These are phyloP conservation scores for Sepiola atlantica DNA, from an alignment of 2,888 invertebrate genomes.

Conservation along the genomic window DNA sequence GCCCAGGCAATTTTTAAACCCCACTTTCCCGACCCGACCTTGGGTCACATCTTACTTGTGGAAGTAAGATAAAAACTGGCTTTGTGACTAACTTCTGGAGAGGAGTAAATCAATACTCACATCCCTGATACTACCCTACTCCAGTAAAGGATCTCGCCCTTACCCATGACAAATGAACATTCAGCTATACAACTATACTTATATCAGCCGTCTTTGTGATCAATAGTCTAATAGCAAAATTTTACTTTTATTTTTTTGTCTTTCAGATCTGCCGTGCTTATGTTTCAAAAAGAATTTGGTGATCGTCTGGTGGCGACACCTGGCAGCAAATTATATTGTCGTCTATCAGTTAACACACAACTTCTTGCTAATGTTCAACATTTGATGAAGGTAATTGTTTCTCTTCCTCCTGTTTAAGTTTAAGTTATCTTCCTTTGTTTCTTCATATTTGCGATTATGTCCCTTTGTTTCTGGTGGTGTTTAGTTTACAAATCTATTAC, in stretches of 20 bases:
- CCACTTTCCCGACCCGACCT: no score
- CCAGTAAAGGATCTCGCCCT: no score
- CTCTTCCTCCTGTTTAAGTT: not conserved
- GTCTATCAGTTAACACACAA: conserved; percentile 96
- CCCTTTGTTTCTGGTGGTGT: not conserved
- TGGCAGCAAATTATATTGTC: conserved; percentile 96
- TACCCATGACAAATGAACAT: no score
- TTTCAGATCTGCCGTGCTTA: conserved; percentile 91
- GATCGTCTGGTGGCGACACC: conserved; percentile 96
- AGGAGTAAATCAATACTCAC: no score
- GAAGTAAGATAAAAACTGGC: no score
- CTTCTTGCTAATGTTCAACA: conserved; percentile 94
- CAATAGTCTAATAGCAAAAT: not conserved
- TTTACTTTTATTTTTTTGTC: conserved; percentile 51
- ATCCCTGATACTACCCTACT: no score
- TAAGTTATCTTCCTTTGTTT: not conserved
- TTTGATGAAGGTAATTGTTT: conserved; percentile 87
- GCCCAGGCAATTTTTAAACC: no score
- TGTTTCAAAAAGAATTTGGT: conserved; percentile 99
- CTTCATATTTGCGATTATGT: not conserved
- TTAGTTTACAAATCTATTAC: no score
- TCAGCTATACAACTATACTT: no score
- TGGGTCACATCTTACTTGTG: no score
- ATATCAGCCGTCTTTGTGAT: no score
- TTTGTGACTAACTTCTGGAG: no score